These are phyloP conservation scores for Ciona savignyi DNA, from an alignment of 23 tunicate genomes.

Conservation along the genomic window DNA sequence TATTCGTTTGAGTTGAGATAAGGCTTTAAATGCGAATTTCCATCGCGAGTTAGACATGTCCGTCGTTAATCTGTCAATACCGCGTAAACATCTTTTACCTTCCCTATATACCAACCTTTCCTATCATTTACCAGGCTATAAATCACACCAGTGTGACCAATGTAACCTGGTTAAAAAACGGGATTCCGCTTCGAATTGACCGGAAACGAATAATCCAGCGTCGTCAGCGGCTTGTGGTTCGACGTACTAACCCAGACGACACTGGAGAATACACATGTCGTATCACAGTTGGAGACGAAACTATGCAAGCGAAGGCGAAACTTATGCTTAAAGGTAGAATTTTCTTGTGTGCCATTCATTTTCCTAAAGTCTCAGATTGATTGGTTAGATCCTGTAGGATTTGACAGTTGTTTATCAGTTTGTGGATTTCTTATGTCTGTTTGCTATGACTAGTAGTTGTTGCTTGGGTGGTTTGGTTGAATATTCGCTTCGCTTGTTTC, in stretches of 20 bases:
- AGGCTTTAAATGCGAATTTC: too few relatives aligned
- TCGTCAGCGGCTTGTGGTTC: slow-evolving; percentile 37
- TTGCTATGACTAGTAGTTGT: not conserved
- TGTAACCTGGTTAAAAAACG: slow-evolving; percentile 84
- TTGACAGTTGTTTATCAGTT: not conserved
- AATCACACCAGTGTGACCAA: slow-evolving; percentile 26
- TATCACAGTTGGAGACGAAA: slow-evolving; percentile 9
- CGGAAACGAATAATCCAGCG: slow-evolving; percentile 24
- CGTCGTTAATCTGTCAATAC: too few relatives aligned
- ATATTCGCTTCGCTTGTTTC: not conserved
- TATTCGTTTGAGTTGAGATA: too few relatives aligned
- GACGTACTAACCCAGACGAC: slow-evolving; percentile 29
- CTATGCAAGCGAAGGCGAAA: slow-evolving; percentile 58
- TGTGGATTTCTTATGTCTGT: not conserved
- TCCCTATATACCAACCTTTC: not conserved
- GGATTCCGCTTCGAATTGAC: slow-evolving; percentile 8
- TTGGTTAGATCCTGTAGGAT: not conserved
- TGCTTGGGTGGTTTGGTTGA: not conserved
- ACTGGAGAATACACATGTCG: slow-evolving; percentile 65
- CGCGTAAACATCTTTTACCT: too few relatives aligned
- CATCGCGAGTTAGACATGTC: too few relatives aligned
- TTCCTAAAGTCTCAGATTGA: not conserved
- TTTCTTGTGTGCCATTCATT: not conserved
- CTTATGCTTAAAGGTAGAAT: slow-evolving; percentile 71
- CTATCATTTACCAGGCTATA: slow-evolving; percentile 16